These are phyloP conservation scores for Sclerurus mexicanus DNA, from an alignment of 2,113 vertebrate species.

Conservation along the genomic window DNA sequence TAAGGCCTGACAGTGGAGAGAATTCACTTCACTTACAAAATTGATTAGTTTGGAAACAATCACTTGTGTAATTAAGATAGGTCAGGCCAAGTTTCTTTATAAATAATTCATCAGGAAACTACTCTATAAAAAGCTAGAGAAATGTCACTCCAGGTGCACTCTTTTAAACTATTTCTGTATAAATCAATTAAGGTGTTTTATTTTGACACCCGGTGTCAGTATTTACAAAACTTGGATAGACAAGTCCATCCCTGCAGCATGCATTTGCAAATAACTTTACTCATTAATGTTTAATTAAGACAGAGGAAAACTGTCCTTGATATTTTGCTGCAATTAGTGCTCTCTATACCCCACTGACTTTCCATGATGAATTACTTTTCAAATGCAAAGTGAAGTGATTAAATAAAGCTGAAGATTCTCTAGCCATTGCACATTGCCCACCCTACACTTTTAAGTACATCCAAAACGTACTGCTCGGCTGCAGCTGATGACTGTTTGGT, in stretches of 20 bases:
- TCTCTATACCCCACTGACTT: slow-evolving; percentile 82
- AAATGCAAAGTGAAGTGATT: slow-evolving; percentile 85
- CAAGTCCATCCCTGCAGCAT: slow-evolving; percentile 78
- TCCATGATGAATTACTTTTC: slow-evolving; percentile 84
- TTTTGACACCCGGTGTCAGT: slow-evolving; percentile 79
- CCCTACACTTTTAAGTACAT: slow-evolving; percentile 40
- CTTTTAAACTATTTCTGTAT: slow-evolving; percentile 77
- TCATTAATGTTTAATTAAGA: slow-evolving; percentile 87
- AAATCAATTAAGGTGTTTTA: slow-evolving; percentile 82
- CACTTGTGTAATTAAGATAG: slow-evolving; percentile 74
- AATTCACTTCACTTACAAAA: slow-evolving; percentile 65
- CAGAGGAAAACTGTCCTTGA: slow-evolving; percentile 84
- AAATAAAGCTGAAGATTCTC: slow-evolving; percentile 79
- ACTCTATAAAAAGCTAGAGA: slow-evolving; percentile 70
- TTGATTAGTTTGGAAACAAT: slow-evolving; percentile 79
- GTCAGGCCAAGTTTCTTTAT: slow-evolving; percentile 73
- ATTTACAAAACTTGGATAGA: slow-evolving; percentile 79
- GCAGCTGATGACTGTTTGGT: not conserved
- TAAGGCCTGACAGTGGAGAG: slow-evolving; percentile 17
- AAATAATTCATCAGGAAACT: slow-evolving; percentile 78
- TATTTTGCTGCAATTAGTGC: slow-evolving; percentile 83
- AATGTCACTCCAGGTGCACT: slow-evolving; percentile 74
- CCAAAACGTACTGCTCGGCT: not conserved
- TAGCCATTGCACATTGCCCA: slow-evolving; percentile 59
- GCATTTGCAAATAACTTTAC: slow-evolving; percentile 83